Base-by-base conservation (phyloP, 1,140 invertebrate genomes). In the Tetramorium parvispinum region DNA sequence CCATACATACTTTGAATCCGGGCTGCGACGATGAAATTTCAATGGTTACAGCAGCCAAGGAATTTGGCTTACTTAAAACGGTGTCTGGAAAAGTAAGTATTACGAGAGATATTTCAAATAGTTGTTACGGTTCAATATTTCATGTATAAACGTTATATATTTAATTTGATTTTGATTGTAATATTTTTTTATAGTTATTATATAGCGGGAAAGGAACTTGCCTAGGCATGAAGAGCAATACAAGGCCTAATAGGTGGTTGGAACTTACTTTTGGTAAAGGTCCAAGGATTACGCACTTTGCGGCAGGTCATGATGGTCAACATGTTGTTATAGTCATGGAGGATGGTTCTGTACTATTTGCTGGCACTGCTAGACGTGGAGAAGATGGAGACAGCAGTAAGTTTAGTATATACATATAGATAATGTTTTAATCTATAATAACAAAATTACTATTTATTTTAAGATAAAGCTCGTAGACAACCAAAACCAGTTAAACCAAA, bases 401-500 rank as follows among this genome's bases (percentile, higher is more conserved):
- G 94, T 94, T 87, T 40, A 73, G 18, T 32, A 21, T 24, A 75
- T 70, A 32, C 32, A 32, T 43, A 75, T 63, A 53, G 27, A 32
- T 43, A 73, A 66, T 87, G 27, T 61, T 16, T 65, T 55, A 27
- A 18, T 59, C n/a, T 71, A n/a, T 13, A 55, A 73, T 7, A 21
- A 32, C 24, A 43, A 65, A 21, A 71, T 57, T 18, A 3, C 1
- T 57, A 43, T 87, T 88, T 59, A 53, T 85, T 92, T 27, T 94
- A 97, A 68, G 96, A 97, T 94, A 96, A 99, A 97, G 92, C 92
- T 96, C 96, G 98, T 4, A 95, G 98, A 27, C 98, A 98, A 92
- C 97, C 98, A 0, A 99, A 99, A 95, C 97, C 98, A 7, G 97
- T 97, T 0, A 98, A 99, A 93, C 98, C 98, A 73, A 99, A 99